Percentiles rank a stretch among this genome's conserved stretches.
phyloP scores from a whole-genome alignment of 1,140 invertebrate genomes.

The Bombyx mandarina region DNA sequence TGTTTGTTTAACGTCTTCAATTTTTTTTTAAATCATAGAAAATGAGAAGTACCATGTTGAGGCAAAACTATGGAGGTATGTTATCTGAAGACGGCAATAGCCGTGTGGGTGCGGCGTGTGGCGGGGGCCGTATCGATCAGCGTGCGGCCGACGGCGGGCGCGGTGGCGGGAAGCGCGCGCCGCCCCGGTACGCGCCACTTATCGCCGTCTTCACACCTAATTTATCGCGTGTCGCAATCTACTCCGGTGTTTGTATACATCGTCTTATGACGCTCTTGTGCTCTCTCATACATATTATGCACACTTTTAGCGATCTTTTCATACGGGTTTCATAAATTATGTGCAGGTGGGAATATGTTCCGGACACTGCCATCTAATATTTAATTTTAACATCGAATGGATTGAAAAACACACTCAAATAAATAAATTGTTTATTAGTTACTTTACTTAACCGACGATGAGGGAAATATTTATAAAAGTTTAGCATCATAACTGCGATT shows the following conservation, averaged over 20 bases:
- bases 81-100: constrained; percentile 7
- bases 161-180: constrained; percentile 15
- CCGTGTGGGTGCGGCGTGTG: constrained; percentile 16
- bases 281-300: constrained; percentile 15
- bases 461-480: too few species aligned
- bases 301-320: constrained; percentile 8
- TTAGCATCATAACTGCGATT: too few species aligned
- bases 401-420: too few species aligned
- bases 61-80: background rate
- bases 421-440: too few species aligned
- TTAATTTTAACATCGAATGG: too few species aligned
- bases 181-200: constrained; percentile 18
- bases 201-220: constrained; percentile 52
- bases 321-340: too few species aligned
- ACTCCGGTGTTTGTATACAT: constrained; percentile 28
- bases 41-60: background rate
- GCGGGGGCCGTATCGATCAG: constrained; percentile 44
- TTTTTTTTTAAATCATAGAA: background rate
- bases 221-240: constrained; percentile 53
- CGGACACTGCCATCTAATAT: too few species aligned
- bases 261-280: constrained; percentile 14
- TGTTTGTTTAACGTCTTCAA: background rate
- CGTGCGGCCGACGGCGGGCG: constrained; percentile 11
- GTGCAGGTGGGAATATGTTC: too few species aligned
- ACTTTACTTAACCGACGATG: too few species aligned